Percentiles rank a stretch among this genome's conserved stretches.
Evolutionary conservation across 2,888 invertebrate species (phyloP).

Genomic region (Chymomyza amoena): DNA sequence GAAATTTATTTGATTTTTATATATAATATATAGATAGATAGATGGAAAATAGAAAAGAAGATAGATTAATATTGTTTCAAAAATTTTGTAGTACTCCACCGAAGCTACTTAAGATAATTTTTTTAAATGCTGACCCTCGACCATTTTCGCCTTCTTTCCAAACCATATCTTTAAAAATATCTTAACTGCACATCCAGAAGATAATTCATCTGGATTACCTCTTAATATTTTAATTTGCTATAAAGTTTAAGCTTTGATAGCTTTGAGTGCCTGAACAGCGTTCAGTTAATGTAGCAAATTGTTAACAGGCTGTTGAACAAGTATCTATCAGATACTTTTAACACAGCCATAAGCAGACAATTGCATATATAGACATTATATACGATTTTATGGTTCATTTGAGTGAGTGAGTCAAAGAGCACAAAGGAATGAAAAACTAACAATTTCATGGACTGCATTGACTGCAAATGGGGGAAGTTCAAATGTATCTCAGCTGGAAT

Average conservation of each 20-base stretch:
- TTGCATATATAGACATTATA: neutral
- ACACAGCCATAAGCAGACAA: neutral
- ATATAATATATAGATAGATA: too few relatives aligned
- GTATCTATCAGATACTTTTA: neutral
- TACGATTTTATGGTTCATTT: conserved; percentile 1
- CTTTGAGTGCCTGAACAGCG: conserved; percentile 10
- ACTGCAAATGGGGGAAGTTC: neutral
- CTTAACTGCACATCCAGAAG: too few relatives aligned
- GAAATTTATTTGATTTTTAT: too few relatives aligned
- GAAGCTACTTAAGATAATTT: too few relatives aligned
- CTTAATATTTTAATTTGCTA: too few relatives aligned
- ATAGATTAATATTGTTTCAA: too few relatives aligned
- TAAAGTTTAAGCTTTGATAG: neutral
- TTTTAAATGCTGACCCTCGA: too few relatives aligned
- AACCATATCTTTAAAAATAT: too few relatives aligned
- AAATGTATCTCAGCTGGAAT: neutral
- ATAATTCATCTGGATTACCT: too few relatives aligned
- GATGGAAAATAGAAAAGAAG: too few relatives aligned
- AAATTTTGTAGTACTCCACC: too few relatives aligned
- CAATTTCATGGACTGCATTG: neutral
- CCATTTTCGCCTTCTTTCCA: too few relatives aligned
- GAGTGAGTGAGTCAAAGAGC: neutral
- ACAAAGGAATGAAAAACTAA: neutral
- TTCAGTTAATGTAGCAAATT: neutral
- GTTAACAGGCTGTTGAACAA: conserved; percentile 1